A percentile compares a stretch with the other conserved stretches of the same genome.
phyloP scores from a whole-genome alignment of 1,140 invertebrate genomes.

The Philopotamus ludificatus region DNA sequence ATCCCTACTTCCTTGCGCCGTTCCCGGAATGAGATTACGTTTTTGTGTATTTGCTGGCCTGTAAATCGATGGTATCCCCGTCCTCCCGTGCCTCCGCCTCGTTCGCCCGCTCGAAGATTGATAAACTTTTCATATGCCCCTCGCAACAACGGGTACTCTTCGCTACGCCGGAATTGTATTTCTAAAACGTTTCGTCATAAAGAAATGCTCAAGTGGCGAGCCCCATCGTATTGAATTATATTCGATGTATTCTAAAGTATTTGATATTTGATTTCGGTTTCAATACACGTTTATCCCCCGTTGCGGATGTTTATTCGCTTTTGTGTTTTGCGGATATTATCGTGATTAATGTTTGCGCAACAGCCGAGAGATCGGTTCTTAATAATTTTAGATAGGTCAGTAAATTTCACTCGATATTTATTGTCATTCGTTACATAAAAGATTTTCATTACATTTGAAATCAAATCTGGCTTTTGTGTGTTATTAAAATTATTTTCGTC shows the following conservation, averaged over 20 bases:
- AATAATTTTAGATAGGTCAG: too few species aligned
- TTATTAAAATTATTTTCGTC: too few species aligned
- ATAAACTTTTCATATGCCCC: conserved; percentile 34
- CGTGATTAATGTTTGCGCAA: not conserved
- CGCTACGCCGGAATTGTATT: conserved; percentile 19
- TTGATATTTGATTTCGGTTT: conserved; percentile 22
- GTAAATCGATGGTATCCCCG: conserved; percentile 25
- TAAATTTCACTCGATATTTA: too few species aligned
- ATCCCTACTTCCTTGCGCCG: conserved; percentile 14
- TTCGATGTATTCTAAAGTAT: conserved; percentile 17
- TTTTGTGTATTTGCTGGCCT: conserved; percentile 35
- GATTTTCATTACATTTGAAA: not conserved
- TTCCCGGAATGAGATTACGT: conserved; percentile 34
- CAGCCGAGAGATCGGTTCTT: not conserved
- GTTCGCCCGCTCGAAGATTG: conserved; percentile 29
- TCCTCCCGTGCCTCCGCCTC: not conserved
- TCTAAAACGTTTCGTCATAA: conserved; percentile 28
- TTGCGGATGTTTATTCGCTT: not conserved
- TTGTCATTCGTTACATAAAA: too few species aligned
- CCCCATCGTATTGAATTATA: conserved; percentile 20
- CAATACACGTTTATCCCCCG: not conserved
- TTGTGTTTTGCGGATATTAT: not conserved
- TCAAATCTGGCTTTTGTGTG: too few species aligned
- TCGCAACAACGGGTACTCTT: not conserved
- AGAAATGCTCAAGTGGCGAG: conserved; percentile 19